Evolutionary conservation across 2,888 invertebrate species (phyloP).

Genomic region (Acrocera orbiculus): DNA sequence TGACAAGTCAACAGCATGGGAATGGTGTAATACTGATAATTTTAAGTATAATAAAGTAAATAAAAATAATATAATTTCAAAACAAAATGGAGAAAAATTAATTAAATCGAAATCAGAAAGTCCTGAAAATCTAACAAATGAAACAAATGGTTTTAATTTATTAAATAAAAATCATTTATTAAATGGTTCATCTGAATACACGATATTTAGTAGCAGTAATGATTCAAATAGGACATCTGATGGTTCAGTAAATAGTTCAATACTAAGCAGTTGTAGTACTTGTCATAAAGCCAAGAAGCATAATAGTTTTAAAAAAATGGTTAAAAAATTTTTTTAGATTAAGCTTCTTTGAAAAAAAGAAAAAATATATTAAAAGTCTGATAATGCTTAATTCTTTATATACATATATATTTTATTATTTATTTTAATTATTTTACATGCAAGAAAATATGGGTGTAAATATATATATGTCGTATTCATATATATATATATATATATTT

Average conservation of each 20-base stretch:
- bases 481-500: no score
- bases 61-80: slow-evolving; percentile 4
- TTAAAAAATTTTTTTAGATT: slow-evolving; percentile 52
- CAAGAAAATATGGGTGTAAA: no score
- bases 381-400: no score
- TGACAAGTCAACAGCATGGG: slow-evolving; percentile 30
- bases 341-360: no score
- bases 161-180: no score
- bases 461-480: no score
- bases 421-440: no score
- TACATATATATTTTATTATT: no score
- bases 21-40: slow-evolving; percentile 25
- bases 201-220: slow-evolving; percentile 22
- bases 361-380: neutral
- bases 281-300: slow-evolving; percentile 38
- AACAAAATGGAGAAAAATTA: slow-evolving; percentile 1
- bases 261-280: slow-evolving; percentile 16
- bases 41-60: neutral
- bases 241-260: slow-evolving; percentile 10
- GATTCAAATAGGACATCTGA: slow-evolving; percentile 23
- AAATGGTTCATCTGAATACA: no score
- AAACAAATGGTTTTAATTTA: no score
- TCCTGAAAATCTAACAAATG: no score
- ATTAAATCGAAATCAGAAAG: slow-evolving; percentile 1
- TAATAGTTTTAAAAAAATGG: slow-evolving; percentile 55